Conservation (phyloP, 2,888 invertebrate species). For the Dicroscelio sp. region DNA sequence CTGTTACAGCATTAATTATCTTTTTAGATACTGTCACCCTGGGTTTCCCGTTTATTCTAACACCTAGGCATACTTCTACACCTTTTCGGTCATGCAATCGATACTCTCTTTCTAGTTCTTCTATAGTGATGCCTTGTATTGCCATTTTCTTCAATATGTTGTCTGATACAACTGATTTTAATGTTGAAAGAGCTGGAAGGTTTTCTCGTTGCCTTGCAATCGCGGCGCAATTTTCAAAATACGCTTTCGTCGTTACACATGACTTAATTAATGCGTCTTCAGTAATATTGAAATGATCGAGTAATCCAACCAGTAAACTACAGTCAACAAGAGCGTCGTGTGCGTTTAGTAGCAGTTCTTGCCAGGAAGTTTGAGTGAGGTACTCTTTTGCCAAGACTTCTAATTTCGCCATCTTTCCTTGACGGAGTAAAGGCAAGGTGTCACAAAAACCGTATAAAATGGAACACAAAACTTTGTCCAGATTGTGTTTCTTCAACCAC, state of each 20-base stretch:
- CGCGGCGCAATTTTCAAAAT: background rate
- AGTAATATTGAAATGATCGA: conserved; percentile 40
- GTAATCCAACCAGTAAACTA: conserved; percentile 24
- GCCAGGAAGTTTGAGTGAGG: background rate
- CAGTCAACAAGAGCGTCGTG: conserved; percentile 48
- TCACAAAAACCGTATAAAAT: conserved; percentile 47
- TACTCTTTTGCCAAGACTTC: conserved; percentile 33
- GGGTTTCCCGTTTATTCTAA: conserved; percentile 59
- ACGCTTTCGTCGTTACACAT: conserved; percentile 1
- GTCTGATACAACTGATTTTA: conserved; percentile 15
- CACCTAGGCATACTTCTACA: conserved; percentile 59
- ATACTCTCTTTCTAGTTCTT: conserved; percentile 55
- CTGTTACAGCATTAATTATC: conserved; percentile 10
- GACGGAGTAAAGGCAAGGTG: conserved; percentile 31
- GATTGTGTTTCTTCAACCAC: conserved; percentile 14
- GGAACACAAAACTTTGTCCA: conserved; percentile 14
- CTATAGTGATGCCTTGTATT: conserved; percentile 49
- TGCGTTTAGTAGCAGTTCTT: background rate
- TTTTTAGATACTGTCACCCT: conserved; percentile 47
- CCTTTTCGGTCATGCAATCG: conserved; percentile 53
- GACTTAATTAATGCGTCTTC: conserved; percentile 11
- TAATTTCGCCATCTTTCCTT: conserved; percentile 51
- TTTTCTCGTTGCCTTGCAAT: background rate
- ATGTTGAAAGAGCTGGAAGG: conserved; percentile 9
- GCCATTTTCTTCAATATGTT: conserved; percentile 62